Evolutionary conservation across 1,140 invertebrate genomes (phyloP).

Genomic region (Apocrypta bakeri): DNA sequence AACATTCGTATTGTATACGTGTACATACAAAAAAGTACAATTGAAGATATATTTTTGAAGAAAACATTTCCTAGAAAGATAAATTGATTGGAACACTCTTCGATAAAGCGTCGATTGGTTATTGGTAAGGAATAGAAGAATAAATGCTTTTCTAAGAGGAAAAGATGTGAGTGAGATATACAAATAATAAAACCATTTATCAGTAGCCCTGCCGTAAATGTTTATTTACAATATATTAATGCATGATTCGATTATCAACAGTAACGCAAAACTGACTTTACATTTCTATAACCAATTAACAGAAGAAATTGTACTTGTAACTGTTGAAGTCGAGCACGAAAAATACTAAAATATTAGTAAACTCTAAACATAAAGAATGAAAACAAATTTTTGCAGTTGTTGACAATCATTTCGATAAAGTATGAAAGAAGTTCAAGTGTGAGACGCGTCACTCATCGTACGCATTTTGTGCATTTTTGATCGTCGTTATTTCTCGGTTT

Average conservation of each 20-base stretch:
- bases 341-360: conserved; percentile 19
- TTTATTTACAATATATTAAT: conserved; percentile 25
- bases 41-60: too few species aligned
- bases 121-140: too few species aligned
- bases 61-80: too few species aligned
- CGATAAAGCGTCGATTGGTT: too few species aligned
- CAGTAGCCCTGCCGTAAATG: conserved; percentile 23
- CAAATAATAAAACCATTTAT: not conserved
- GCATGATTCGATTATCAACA: conserved; percentile 11
- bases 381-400: not conserved
- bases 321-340: conserved; percentile 1
- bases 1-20: too few species aligned
- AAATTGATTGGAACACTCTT: too few species aligned
- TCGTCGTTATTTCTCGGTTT: not conserved
- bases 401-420: conserved; percentile 19
- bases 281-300: not conserved
- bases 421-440: not conserved
- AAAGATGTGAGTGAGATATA: too few species aligned
- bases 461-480: conserved; percentile 14
- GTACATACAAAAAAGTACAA: too few species aligned
- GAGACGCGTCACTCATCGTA: not conserved
- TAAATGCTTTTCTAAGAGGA: too few species aligned
- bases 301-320: not conserved
- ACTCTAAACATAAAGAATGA: not conserved
- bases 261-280: not conserved